Conservation (phyloP, 1,140 invertebrate species). For the Drosophila bifasciata region DNA sequence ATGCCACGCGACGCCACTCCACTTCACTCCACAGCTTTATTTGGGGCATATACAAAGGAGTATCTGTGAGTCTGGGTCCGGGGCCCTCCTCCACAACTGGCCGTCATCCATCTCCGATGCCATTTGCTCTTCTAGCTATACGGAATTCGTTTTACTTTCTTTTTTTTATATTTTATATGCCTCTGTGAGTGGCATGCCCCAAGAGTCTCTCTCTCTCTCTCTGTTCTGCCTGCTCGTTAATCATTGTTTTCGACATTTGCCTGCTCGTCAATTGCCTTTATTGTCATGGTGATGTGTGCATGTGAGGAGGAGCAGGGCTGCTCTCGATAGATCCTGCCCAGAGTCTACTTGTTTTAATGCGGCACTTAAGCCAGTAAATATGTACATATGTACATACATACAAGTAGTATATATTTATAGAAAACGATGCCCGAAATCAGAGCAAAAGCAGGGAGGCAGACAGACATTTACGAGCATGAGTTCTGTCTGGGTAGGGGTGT, state of each 20-base stretch:
- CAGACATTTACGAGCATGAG: conserved; percentile 1
- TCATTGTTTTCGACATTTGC: conserved; percentile 81
- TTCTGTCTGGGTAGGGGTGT: background rate
- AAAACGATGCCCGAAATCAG: conserved; percentile 23
- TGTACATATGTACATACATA: conserved; percentile 1
- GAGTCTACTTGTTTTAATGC: conserved; percentile 67
- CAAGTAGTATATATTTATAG: conserved; percentile 21
- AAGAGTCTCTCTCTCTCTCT: conserved; percentile 15
- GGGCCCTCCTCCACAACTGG: background rate
- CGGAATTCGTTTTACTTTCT: conserved; percentile 51
- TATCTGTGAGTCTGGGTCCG: conserved; percentile 33
- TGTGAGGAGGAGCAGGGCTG: conserved; percentile 1
- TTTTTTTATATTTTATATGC: conserved; percentile 50
- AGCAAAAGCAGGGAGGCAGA: no score
- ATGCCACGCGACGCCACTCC: conserved; percentile 24
- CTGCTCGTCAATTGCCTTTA: conserved; percentile 81
- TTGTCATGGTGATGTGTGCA: conserved; percentile 77
- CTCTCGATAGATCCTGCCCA: conserved; percentile 1
- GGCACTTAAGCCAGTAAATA: conserved; percentile 77
- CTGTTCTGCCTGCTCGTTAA: conserved; percentile 67
- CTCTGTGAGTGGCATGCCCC: conserved; percentile 55
- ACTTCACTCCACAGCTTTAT: conserved; percentile 17
- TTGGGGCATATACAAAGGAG: background rate
- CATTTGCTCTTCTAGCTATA: conserved; percentile 1
- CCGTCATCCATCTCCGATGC: background rate